These are phyloP conservation scores for Hippolais icterina DNA, from an alignment of 2,113 vertebrate genomes.

Conservation along the genomic window DNA sequence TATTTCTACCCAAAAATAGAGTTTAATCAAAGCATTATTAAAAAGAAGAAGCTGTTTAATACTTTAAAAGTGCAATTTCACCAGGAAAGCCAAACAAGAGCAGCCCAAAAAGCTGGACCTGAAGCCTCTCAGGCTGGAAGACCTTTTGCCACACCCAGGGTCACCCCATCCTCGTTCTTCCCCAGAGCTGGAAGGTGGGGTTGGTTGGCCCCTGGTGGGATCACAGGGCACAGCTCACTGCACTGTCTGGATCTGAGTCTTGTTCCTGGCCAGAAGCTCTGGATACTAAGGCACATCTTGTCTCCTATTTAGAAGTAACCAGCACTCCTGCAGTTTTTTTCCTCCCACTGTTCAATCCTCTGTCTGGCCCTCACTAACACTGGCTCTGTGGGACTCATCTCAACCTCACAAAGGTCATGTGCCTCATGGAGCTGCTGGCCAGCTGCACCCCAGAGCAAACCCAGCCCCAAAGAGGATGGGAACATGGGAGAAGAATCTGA, in stretches of 20 bases:
- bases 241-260: not conserved
- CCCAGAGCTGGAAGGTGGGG: not conserved
- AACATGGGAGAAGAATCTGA: not conserved
- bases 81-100: not conserved
- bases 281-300: not conserved
- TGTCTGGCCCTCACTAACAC: accelerated
- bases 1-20: not conserved
- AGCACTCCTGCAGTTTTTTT: not conserved
- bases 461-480: not conserved
- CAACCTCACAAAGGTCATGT: not conserved
- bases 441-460: not conserved
- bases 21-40: not conserved
- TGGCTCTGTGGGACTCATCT: not conserved
- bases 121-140: not conserved
- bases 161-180: accelerated
- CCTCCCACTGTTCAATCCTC: not conserved
- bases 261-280: not conserved
- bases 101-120: not conserved
- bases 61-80: not conserved
- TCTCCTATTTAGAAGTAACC: not conserved
- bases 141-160: not conserved
- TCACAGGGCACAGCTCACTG: not conserved
- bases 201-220: not conserved
- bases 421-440: not conserved
- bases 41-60: not conserved